Percentiles rank a stretch among this genome's conserved stretches.
Evolutionary conservation across 2,113 vertebrate genomes (phyloP).

Genomic region (Leiothrix lutea): DNA sequence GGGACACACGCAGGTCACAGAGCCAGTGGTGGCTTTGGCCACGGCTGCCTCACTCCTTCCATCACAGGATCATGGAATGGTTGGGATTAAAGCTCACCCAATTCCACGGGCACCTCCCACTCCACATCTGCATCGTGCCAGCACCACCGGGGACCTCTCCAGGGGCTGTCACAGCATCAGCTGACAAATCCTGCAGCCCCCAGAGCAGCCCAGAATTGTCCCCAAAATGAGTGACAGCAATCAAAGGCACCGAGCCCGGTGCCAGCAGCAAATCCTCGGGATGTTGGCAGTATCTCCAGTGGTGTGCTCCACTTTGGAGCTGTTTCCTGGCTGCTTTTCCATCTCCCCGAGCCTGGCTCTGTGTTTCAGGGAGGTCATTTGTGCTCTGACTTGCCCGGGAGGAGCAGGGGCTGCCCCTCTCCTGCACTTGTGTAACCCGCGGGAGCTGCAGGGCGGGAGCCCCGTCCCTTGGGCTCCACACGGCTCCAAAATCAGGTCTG

Average conservation of each 20-base stretch:
- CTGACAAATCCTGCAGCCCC: neutral
- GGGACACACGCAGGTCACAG: neutral
- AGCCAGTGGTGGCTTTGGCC: neutral
- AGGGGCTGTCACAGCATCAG: neutral
- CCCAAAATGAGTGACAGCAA: neutral
- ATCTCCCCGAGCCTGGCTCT: neutral
- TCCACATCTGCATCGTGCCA: fast-evolving
- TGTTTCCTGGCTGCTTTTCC: neutral
- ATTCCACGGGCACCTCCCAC: neutral
- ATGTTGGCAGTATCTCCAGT: neutral
- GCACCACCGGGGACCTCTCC: neutral
- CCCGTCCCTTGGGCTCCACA: neutral
- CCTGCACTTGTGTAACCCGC: neutral
- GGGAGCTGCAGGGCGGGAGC: fast-evolving
- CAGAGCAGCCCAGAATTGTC: neutral
- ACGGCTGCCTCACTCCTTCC: fast-evolving
- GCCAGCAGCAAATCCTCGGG: neutral
- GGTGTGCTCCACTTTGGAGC: neutral
- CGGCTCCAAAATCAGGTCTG: neutral
- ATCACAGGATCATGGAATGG: neutral
- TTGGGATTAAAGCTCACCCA: neutral
- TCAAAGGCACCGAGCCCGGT: neutral
- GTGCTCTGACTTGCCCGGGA: neutral
- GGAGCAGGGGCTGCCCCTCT: neutral
- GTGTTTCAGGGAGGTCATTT: neutral